A percentile compares a stretch with the other conserved stretches of the same genome.
These are phyloP conservation scores for Sorex araneus DNA, from an alignment of 2,113 vertebrate genomes.

Conservation along the genomic window DNA sequence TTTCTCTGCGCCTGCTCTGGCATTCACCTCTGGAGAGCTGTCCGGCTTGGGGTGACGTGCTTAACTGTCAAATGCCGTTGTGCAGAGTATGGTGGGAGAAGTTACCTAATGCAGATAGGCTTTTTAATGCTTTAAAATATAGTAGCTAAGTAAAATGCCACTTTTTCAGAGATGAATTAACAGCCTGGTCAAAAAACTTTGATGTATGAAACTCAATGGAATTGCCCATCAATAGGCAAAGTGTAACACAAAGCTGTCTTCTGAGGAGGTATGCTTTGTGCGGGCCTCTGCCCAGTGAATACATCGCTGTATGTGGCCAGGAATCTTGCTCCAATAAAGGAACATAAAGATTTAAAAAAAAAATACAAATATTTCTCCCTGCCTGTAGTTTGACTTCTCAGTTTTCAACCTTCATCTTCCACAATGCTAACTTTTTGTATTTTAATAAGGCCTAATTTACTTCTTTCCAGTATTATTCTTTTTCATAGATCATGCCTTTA, in stretches of 20 bases:
- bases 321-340: conserved; percentile 85
- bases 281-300: conserved; percentile 81
- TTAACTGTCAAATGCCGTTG: background rate
- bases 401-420: background rate
- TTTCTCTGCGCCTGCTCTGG: conserved; percentile 28
- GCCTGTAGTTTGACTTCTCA: background rate
- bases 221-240: conserved; percentile 77
- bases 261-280: conserved; percentile 80
- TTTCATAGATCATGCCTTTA: conserved; percentile 3
- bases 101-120: conserved; percentile 76
- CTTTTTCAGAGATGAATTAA: conserved; percentile 74
- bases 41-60: conserved; percentile 20
- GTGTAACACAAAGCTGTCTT: conserved; percentile 84
- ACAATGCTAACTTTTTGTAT: background rate
- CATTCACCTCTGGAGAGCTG: background rate
- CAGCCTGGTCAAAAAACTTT: conserved; percentile 74
- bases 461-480: background rate
- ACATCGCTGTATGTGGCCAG: conserved; percentile 83
- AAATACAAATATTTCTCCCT: too few species aligned
- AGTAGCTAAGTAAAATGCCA: conserved; percentile 77
- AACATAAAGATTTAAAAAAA: conserved; percentile 85
- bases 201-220: conserved; percentile 80
- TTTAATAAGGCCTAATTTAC: conserved; percentile 16
- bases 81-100: conserved; percentile 50
- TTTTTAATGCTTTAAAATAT: conserved; percentile 80